These are phyloP conservation scores for Autographa pulchrina DNA, from an alignment of 2,888 invertebrate species.

Conservation along the genomic window DNA sequence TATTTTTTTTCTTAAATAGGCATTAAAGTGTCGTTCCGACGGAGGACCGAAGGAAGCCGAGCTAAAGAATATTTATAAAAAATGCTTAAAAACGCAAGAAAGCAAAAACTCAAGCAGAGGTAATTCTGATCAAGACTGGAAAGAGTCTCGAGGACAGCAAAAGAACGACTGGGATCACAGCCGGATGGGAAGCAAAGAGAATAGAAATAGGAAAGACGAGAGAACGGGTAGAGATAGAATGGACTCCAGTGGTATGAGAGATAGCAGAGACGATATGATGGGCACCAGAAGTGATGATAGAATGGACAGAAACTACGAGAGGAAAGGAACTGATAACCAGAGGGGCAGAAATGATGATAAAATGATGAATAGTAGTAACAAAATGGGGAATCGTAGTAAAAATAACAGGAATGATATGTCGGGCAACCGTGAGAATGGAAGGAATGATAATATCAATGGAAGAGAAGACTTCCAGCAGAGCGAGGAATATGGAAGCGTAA, in stretches of 20 bases:
- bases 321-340: slow-evolving; percentile 49
- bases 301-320: slow-evolving; percentile 43
- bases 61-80: slow-evolving; percentile 88
- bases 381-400: slow-evolving; percentile 46
- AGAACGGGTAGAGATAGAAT: slow-evolving; percentile 54
- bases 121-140: slow-evolving; percentile 72
- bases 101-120: slow-evolving; percentile 69
- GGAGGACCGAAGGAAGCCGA: slow-evolving; percentile 90
- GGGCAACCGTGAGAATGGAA: slow-evolving; percentile 53
- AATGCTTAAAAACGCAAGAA: slow-evolving; percentile 87
- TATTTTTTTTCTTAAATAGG: slow-evolving; percentile 67
- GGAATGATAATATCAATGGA: slow-evolving; percentile 61
- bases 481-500: slow-evolving; percentile 74
- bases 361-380: slow-evolving; percentile 49
- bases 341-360: slow-evolving; percentile 52
- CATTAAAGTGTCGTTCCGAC: slow-evolving; percentile 89
- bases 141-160: slow-evolving; percentile 67
- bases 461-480: slow-evolving; percentile 70
- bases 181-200: slow-evolving; percentile 59
- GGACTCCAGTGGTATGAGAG: slow-evolving; percentile 46
- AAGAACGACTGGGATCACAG: slow-evolving; percentile 68
- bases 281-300: slow-evolving; percentile 58
- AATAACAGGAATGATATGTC: slow-evolving; percentile 53
- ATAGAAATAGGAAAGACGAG: slow-evolving; percentile 60
- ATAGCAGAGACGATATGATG: slow-evolving; percentile 59